Percentiles rank a stretch among this genome's conserved stretches.
These are phyloP conservation scores for Polypterus senegalus DNA, from an alignment of 2,113 vertebrate species.

Conservation along the genomic window DNA sequence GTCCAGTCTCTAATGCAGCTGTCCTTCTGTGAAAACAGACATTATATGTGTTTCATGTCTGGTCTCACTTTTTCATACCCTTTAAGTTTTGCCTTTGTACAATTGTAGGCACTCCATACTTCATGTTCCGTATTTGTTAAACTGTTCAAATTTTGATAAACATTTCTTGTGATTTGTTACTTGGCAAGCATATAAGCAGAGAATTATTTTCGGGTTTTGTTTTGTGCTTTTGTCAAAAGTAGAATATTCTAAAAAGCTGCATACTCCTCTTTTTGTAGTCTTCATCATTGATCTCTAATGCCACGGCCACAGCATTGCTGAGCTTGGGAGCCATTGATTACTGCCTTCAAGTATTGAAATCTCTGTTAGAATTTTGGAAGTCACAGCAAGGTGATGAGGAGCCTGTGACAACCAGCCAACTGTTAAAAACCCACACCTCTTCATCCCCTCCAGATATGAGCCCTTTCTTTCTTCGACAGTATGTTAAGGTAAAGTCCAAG, in stretches of 20 bases:
- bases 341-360: conserved; percentile 88
- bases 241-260: no score
- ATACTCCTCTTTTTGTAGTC: conserved; percentile 48
- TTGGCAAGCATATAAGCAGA: no score
- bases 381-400: conserved; percentile 91
- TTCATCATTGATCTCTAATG: conserved; percentile 91
- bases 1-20: no score
- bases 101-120: no score
- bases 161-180: no score
- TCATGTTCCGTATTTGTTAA: conserved; percentile 10
- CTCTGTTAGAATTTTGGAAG: conserved; percentile 93
- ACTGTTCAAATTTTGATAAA: no score
- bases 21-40: no score
- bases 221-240: no score
- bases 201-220: no score
- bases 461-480: conserved; percentile 93
- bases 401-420: conserved; percentile 73
- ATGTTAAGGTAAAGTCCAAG: conserved; percentile 73
- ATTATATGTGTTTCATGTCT: no score
- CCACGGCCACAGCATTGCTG: conserved; percentile 83
- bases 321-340: conserved; percentile 92
- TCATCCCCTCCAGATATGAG: conserved; percentile 96
- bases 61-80: no score
- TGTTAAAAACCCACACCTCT: conserved; percentile 86
- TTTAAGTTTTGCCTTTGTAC: no score